Evolutionary conservation across 2,888 invertebrate genomes (phyloP), one percentile per base, ranked within the genome.

Genomic region (Mythimna pallens): DNA sequence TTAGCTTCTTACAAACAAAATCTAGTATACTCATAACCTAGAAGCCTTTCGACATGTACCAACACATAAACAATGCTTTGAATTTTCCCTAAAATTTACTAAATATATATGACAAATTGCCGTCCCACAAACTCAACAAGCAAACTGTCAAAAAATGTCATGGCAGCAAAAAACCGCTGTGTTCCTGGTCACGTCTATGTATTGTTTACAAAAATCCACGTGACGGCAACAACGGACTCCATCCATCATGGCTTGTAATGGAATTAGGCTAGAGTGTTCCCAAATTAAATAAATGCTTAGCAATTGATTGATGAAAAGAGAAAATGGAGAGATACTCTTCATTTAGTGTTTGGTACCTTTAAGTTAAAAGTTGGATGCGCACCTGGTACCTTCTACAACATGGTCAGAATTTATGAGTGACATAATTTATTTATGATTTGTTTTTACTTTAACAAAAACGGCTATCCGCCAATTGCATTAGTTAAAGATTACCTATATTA

Each of bases 231-330:
- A 77, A 34, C 68, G 65, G 73, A 73, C 73, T 68, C 83, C 84
- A 91, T 92, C 91, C 85, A 92, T 92, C 91, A 91, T 81, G 70
- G 62, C 76, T 55, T 69, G 75, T 89, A 87, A 88, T 87, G 87
- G 85, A 87, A 90, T 89, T 89, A 90, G 84, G 78, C 79, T 76
- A 81, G 87, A 87, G 83, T 88, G 89, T 87, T 87, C 82, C 83
- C 85, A 90, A 90, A 92, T 91, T 89, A 89, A 89, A 91, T 90
- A 91, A 91, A 90, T 87, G 88, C 85, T 86, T 82, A 85, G 81
- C 82, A 80, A 87, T 88, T 91, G 92, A 92, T 91, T 86, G 91
- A 91, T 91, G 87, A 80, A 76, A 78, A 79, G 74, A 76, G 67
- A 78, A 63, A 34, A 52, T 52, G 34, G 22, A 30, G 65, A 50